Evolutionary conservation across 2,797 vertebrate species (phyloP), one percentile per base, ranked within the genome.

Genomic region (Bovichtus diacanthus): DNA sequence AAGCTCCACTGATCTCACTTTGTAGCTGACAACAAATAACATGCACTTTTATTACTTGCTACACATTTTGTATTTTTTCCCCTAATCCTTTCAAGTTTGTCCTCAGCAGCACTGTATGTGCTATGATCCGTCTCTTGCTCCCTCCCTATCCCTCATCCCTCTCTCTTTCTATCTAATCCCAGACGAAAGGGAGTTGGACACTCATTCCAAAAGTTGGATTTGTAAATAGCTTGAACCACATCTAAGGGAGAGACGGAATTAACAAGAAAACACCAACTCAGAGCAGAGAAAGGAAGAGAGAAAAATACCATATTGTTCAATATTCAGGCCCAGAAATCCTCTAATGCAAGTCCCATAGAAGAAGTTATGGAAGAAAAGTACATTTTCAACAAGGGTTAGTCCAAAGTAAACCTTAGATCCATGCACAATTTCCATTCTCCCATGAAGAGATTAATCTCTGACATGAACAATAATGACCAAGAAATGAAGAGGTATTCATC

Each of bases 21-120:
- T 95, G 94, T 94, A 95, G 94, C 92, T 87, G 85, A 93, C 93
- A 96, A 95, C 94, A 95, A 96, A 96, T 93, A 96, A 93, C 92
- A 94, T 86, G 89, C 89, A 93, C 92, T 95, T 95, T 94, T 94
- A 95, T 93, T 90, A 93, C 95, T 95, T 93, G 93, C 92, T 94
- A 95, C 94, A 95, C 93, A 94, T 94, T 94, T 94, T 92, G 90
- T 91, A 92, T 91, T 94, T 94, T 91, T 91, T 89, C 60, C 68
- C 19, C 49, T 89, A 87, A 89, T 91, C 88, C 89, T 95, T 95
- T 95, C 87, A 94, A 93, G 94, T 93, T 95, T 89, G 89, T 95
- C 91, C 88, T 93, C 92, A 76, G 91, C 89, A 91, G 93, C 92
- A 89, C 72, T 81, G 68, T 59, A 49, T 84, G 76, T 78, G 71